These are phyloP conservation scores for Schizotus pectinicornis DNA, from an alignment of 2,888 invertebrate genomes.

Conservation along the genomic window DNA sequence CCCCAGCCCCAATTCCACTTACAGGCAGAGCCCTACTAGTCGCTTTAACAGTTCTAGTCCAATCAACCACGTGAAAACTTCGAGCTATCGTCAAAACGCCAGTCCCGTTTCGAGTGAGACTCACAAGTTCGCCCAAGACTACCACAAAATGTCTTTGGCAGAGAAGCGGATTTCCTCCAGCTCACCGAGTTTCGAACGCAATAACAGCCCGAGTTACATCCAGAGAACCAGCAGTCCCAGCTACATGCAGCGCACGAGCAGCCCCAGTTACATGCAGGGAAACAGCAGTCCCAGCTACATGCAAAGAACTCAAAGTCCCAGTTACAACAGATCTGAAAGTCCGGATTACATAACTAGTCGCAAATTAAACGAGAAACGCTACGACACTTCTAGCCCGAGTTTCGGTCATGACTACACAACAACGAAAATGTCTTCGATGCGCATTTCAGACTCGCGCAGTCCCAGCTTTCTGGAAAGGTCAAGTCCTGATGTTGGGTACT, in stretches of 20 bases:
- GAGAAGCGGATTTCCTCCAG: slow-evolving; percentile 48
- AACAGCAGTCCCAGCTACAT: slow-evolving; percentile 51
- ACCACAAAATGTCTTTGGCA: slow-evolving; percentile 48
- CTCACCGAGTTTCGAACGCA: slow-evolving; percentile 46
- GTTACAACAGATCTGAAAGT: slow-evolving; percentile 51
- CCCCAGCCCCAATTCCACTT: slow-evolving; percentile 52
- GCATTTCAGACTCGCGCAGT: slow-evolving; percentile 50
- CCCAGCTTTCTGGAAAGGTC: slow-evolving; percentile 49
- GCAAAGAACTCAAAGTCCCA: slow-evolving; percentile 50
- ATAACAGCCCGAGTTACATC: slow-evolving; percentile 16
- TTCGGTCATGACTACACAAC: slow-evolving; percentile 46
- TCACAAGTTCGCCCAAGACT: slow-evolving; percentile 51
- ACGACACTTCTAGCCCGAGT: slow-evolving; percentile 50
- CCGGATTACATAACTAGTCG: slow-evolving; percentile 55
- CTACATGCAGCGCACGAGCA: slow-evolving; percentile 48
- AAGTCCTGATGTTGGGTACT: slow-evolving; percentile 48
- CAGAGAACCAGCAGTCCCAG: slow-evolving; percentile 47
- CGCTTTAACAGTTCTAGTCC: slow-evolving; percentile 49
- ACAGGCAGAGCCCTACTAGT: slow-evolving; percentile 53
- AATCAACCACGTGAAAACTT: slow-evolving; percentile 40
- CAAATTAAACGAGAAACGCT: slow-evolving; percentile 51
- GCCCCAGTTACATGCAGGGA: slow-evolving; percentile 51
- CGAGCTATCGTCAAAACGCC: slow-evolving; percentile 47
- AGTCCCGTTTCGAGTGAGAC: slow-evolving; percentile 48
- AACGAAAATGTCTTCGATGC: slow-evolving; percentile 54